Conservation (phyloP, 2,888 invertebrate genomes). For the Coecobrya sp. region DNA sequence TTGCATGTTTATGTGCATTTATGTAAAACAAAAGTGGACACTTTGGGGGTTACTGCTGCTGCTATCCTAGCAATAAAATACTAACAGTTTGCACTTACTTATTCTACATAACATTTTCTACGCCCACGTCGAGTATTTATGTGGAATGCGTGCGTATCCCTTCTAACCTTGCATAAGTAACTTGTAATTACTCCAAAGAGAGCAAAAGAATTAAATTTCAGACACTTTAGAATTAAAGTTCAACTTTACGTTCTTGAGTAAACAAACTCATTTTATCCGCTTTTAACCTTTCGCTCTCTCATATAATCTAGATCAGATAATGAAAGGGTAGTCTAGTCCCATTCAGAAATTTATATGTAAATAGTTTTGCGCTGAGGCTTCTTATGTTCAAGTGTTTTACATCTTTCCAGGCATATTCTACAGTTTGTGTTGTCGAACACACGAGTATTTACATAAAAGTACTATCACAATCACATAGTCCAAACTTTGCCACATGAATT, state of each 20-base stretch:
- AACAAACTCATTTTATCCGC: slow-evolving; percentile 36
- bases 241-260: neutral
- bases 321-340: neutral
- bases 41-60: neutral
- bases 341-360: neutral
- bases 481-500: no score
- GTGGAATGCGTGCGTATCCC: no score
- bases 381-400: no score
- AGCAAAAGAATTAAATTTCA: neutral
- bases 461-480: no score
- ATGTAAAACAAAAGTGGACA: neutral
- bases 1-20: no score
- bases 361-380: no score
- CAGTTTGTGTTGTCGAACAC: no score
- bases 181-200: slow-evolving; percentile 27
- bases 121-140: no score
- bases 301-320: slow-evolving; percentile 26
- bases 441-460: no score
- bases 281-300: slow-evolving; percentile 61
- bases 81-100: neutral
- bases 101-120: neutral
- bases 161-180: neutral
- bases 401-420: no score
- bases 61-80: neutral
- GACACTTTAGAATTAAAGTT: neutral